These are phyloP conservation scores for Dynastes maya DNA, from an alignment of 2,888 invertebrate species.

Conservation along the genomic window DNA sequence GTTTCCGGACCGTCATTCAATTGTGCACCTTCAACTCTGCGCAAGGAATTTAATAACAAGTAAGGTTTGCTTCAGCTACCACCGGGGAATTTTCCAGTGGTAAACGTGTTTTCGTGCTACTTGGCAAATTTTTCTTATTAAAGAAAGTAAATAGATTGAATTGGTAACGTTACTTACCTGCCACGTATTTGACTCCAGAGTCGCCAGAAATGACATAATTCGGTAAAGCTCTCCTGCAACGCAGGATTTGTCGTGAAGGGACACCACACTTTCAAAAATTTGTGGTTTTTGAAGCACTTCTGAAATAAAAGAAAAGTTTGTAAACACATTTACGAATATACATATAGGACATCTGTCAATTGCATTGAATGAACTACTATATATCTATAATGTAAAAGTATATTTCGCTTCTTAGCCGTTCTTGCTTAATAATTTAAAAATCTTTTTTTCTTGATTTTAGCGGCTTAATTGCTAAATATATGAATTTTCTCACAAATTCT, in stretches of 20 bases:
- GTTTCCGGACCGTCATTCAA: constrained; percentile 71
- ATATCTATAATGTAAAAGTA: too few relatives aligned
- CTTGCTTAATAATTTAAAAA: too few relatives aligned
- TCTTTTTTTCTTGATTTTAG: too few relatives aligned
- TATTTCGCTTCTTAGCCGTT: too few relatives aligned
- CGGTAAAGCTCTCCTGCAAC: constrained; percentile 57
- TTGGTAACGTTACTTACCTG: constrained; percentile 67
- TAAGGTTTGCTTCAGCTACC: constrained; percentile 4
- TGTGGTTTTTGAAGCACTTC: constrained; percentile 22
- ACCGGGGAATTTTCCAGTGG: neutral
- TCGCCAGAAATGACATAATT: constrained; percentile 73
- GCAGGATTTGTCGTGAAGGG: constrained; percentile 42
- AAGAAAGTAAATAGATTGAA: too few relatives aligned
- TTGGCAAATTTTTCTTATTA: too few relatives aligned
- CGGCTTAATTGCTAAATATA: too few relatives aligned
- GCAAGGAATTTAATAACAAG: constrained; percentile 37
- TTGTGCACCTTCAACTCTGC: constrained; percentile 63
- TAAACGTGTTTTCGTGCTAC: neutral
- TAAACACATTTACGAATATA: too few relatives aligned
- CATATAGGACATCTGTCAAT: too few relatives aligned
- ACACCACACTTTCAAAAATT: constrained; percentile 23
- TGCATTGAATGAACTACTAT: too few relatives aligned
- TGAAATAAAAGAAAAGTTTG: constrained; percentile 21
- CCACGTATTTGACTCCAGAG: constrained; percentile 73
- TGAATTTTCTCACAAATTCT: too few relatives aligned